phyloP scores from a whole-genome alignment of 2,113 vertebrate genomes.

The Alligator mississippiensis region DNA sequence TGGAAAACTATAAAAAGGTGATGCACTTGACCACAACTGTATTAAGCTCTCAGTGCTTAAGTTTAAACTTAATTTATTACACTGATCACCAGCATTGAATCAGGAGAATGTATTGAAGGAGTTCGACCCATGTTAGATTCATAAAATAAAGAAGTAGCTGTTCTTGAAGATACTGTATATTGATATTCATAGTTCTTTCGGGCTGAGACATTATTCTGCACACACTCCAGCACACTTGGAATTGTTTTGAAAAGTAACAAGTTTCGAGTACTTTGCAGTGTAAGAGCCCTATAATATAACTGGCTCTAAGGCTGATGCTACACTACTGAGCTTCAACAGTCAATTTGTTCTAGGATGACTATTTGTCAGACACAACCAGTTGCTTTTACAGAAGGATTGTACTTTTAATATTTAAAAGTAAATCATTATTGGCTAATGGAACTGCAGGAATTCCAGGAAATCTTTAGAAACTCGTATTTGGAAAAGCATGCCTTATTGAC shows the following conservation, averaged over 20 bases:
- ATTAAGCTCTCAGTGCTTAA: neutral
- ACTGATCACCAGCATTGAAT: neutral
- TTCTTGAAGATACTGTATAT: fast-evolving
- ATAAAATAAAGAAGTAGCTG: neutral
- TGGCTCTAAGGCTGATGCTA: neutral
- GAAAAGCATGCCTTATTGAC: fast-evolving
- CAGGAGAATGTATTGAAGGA: neutral
- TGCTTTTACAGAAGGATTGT: neutral
- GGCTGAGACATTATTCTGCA: neutral
- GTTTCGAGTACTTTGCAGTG: neutral
- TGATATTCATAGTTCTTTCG: neutral
- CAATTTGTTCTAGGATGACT: neutral
- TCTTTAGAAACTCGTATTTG: neutral
- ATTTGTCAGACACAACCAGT: neutral
- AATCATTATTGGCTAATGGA: neutral
- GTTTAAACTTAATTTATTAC: neutral
- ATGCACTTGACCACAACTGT: fast-evolving
- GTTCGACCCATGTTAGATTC: neutral
- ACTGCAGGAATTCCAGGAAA: neutral
- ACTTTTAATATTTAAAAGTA: neutral
- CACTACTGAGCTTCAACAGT: neutral
- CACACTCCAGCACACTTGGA: neutral
- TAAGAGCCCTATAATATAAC: neutral
- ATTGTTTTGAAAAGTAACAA: neutral
- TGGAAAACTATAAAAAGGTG: neutral